A percentile compares a stretch with the other conserved stretches of the same genome.
phyloP scores from a whole-genome alignment of 2,888 invertebrate species.

The Ophion costatus region DNA sequence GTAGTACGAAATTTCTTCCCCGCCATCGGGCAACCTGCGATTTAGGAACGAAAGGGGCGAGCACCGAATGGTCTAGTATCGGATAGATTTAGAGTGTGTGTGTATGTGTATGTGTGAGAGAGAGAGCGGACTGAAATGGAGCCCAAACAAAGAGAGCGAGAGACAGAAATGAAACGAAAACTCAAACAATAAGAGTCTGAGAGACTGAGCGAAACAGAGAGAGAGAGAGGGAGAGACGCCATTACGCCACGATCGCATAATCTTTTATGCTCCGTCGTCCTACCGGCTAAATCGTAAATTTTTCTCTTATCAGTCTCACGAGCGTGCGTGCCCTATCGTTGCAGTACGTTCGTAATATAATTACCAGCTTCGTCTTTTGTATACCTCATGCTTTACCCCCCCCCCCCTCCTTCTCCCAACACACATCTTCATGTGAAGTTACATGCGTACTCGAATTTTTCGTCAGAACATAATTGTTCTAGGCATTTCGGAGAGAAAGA shows the following conservation, averaged over 20 bases:
- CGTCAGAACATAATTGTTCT: too few species aligned
- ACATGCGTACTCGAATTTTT: not conserved
- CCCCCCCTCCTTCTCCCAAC: too few species aligned
- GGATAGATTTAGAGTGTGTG: too few species aligned
- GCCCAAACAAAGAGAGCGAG: not conserved
- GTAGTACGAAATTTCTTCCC: not conserved
- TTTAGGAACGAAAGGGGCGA: not conserved
- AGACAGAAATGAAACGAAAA: not conserved
- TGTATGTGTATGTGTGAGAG: too few species aligned
- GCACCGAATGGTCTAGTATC: conserved; percentile 8
- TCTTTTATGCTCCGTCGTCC: conserved; percentile 43
- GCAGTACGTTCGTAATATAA: conserved; percentile 20
- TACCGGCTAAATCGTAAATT: conserved; percentile 29
- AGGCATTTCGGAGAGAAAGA: too few species aligned
- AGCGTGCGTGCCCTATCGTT: conserved; percentile 12
- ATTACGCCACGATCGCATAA: conserved; percentile 11
- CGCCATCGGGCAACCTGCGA: conserved; percentile 3
- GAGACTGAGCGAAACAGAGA: not conserved
- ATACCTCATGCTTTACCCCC: not conserved
- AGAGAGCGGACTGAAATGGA: not conserved
- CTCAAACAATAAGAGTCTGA: not conserved
- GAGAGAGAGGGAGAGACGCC: conserved; percentile 17
- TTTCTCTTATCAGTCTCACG: conserved; percentile 25
- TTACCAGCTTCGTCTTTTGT: conserved; percentile 1
- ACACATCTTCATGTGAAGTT: not conserved